Conservation (phyloP, 2,797 vertebrate genomes). For the Argyrosomus regius region DNA sequence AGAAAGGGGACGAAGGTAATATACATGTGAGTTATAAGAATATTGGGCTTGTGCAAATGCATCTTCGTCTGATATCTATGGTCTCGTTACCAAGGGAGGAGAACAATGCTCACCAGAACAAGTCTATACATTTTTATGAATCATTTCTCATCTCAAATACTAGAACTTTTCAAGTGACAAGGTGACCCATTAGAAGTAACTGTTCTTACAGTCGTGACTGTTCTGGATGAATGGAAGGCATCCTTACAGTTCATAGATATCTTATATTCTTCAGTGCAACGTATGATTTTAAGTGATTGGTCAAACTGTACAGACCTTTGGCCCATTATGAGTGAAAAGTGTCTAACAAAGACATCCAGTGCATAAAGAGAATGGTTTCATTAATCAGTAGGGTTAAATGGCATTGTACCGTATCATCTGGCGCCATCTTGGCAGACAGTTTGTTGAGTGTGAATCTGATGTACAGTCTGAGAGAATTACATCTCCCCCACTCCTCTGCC, state of each 20-base stretch:
- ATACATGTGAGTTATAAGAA: slow-evolving; percentile 56
- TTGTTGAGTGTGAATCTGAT: slow-evolving; percentile 49
- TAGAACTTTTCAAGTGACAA: slow-evolving; percentile 50
- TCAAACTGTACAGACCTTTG: slow-evolving; percentile 49
- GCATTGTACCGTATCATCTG: slow-evolving; percentile 69
- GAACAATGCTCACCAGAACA: slow-evolving; percentile 35
- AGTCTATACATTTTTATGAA: slow-evolving; percentile 49
- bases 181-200: slow-evolving; percentile 36
- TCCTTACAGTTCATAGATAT: neutral
- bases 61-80: slow-evolving; percentile 71
- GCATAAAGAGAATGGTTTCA: slow-evolving; percentile 68
- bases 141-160: slow-evolving; percentile 59
- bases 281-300: slow-evolving; percentile 34
- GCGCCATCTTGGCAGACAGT: slow-evolving; percentile 50
- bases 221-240: slow-evolving; percentile 3
- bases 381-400: slow-evolving; percentile 72
- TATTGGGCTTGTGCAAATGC: slow-evolving; percentile 72
- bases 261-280: slow-evolving; percentile 18
- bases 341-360: slow-evolving; percentile 44
- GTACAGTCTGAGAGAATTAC: slow-evolving; percentile 44
- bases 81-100: slow-evolving; percentile 51
- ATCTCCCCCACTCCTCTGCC: slow-evolving; percentile 27
- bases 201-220: slow-evolving; percentile 18
- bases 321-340: slow-evolving; percentile 42
- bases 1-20: slow-evolving; percentile 56